Evolutionary conservation across 2,113 vertebrate genomes (phyloP).

Genomic region (Caretta caretta): DNA sequence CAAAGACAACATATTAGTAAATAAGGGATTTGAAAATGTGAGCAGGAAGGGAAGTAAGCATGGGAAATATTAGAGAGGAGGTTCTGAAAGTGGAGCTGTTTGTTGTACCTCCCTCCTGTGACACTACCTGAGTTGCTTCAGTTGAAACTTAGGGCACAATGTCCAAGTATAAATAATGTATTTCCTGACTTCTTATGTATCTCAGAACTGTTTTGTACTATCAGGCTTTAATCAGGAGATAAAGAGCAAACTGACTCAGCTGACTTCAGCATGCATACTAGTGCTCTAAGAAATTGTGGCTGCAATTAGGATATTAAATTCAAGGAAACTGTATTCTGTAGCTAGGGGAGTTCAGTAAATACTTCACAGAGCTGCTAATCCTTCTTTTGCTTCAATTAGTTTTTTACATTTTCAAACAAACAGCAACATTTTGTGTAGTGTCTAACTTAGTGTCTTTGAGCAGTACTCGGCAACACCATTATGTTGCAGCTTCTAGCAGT

Average conservation of each 20-base stretch:
- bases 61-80: background rate
- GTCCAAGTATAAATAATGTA: background rate
- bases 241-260: background rate
- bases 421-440: background rate
- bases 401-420: constrained; percentile 5
- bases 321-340: constrained; percentile 1
- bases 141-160: background rate
- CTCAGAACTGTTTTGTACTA: background rate
- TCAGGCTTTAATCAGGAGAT: background rate
- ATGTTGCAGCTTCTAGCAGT: background rate
- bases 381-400: constrained; percentile 20
- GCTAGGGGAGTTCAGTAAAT: background rate
- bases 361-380: background rate
- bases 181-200: background rate
- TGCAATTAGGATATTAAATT: constrained; percentile 38
- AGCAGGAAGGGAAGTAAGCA: background rate
- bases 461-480: background rate
- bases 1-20: background rate
- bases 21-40: background rate
- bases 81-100: background rate
- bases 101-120: background rate
- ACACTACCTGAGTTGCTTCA: no score
- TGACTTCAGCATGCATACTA: background rate
- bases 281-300: background rate
- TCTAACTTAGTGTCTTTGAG: background rate